phyloP scores from a whole-genome alignment of 2,113 vertebrate species.

The Osmerus eperlanus region DNA sequence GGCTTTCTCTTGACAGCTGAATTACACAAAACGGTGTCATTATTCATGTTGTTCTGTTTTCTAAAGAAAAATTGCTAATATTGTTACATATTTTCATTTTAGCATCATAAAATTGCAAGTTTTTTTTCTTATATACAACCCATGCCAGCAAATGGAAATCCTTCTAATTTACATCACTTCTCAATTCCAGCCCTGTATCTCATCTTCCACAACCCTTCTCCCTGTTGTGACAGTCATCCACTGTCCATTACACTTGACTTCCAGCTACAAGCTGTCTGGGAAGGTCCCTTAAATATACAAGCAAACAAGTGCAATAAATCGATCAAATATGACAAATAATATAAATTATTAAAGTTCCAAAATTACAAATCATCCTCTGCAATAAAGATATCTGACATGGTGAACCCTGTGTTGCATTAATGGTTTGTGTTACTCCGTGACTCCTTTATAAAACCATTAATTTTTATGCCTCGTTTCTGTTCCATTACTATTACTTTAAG shows the following conservation, averaged over 20 bases:
- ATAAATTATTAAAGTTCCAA: background rate
- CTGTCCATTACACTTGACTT: background rate
- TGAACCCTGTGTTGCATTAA: background rate
- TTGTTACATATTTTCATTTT: slow-evolving; percentile 29
- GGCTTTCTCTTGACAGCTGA: slow-evolving; percentile 35
- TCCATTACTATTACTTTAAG: too few relatives aligned
- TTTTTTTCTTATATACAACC: background rate
- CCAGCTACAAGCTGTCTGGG: background rate
- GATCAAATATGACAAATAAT: background rate
- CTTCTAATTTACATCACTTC: background rate
- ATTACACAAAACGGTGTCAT: slow-evolving; percentile 32
- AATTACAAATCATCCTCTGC: background rate
- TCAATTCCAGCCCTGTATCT: background rate
- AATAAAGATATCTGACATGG: slow-evolving; percentile 9
- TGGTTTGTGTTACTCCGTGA: background rate
- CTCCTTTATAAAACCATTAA: too few relatives aligned
- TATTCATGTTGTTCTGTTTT: slow-evolving; percentile 30
- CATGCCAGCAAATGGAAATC: background rate
- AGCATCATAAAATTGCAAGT: slow-evolving; percentile 5
- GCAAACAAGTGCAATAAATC: background rate
- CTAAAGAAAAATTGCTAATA: slow-evolving; percentile 16
- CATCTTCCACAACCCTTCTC: background rate
- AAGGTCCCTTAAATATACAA: background rate
- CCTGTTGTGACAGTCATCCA: background rate
- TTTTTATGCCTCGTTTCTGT: too few relatives aligned